Percentiles rank a stretch among this genome's conserved stretches.
Conservation (phyloP, 2,888 invertebrate genomes). For the Caenorhabditis sp. region DNA sequence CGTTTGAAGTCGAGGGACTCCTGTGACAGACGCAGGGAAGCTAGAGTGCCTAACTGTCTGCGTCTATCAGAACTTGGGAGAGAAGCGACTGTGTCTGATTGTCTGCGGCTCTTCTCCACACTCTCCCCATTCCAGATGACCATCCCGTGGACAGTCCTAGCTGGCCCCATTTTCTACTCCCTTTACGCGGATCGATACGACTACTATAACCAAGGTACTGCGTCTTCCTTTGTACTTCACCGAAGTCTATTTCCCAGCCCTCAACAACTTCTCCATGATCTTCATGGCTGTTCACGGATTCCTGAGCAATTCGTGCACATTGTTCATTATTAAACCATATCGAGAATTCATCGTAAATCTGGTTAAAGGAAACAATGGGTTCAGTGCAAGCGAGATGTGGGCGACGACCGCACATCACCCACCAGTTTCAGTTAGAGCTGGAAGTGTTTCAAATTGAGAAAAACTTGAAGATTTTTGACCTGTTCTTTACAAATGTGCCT, state of each 20-base stretch:
- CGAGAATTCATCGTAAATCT: background rate
- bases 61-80: no score
- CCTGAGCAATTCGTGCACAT: conserved; percentile 6
- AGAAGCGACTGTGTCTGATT: no score
- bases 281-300: conserved; percentile 4
- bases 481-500: no score
- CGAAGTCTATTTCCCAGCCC: background rate
- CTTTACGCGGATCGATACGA: conserved; percentile 18
- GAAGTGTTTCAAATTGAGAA: no score
- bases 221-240: background rate
- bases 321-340: conserved; percentile 11
- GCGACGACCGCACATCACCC: background rate
- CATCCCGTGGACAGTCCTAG: conserved; percentile 7
- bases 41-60: no score
- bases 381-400: background rate
- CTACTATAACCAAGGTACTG: conserved; percentile 38
- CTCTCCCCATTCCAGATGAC: conserved; percentile 10
- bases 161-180: conserved; percentile 24
- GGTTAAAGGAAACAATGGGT: background rate
- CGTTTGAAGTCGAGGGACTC: no score
- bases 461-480: no score
- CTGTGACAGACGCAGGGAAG: no score
- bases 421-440: no score
- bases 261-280: conserved; percentile 10
- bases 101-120: no score